phyloP scores from a whole-genome alignment of 1,140 invertebrate genomes.

The Fopius arisanus region DNA sequence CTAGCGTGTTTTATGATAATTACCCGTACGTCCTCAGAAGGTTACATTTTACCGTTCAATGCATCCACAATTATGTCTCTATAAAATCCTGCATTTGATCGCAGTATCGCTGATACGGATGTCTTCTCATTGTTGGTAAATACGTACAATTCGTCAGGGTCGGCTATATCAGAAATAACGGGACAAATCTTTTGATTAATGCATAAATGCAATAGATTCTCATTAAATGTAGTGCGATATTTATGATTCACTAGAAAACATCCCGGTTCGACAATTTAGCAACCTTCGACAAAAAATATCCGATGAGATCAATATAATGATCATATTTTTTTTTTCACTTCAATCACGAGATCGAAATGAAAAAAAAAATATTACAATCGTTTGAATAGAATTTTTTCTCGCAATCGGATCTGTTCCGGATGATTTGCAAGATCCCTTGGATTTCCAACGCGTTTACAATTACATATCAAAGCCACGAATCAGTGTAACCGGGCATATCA shows the following conservation, averaged over 20 bases:
- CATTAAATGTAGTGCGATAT: not conserved
- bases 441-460: not conserved
- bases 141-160: too few species aligned
- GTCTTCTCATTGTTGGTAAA: too few species aligned
- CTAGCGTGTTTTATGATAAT: constrained; percentile 23
- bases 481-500: not conserved
- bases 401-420: not conserved
- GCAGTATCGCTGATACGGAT: not conserved
- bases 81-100: not conserved
- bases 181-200: not conserved
- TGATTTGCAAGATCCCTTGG: not conserved
- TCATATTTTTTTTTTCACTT: too few species aligned
- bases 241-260: constrained; percentile 11
- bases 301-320: not conserved
- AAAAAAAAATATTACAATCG: not conserved
- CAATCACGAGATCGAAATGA: not conserved
- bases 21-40: not conserved
- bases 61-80: not conserved
- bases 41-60: not conserved
- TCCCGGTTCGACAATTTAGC: not conserved
- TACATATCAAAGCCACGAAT: not conserved
- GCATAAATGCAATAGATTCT: not conserved
- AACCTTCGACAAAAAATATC: not conserved
- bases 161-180: not conserved
- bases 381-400: not conserved